Conservation (phyloP, 2,888 invertebrate genomes). For the Mythimna albipuncta region DNA sequence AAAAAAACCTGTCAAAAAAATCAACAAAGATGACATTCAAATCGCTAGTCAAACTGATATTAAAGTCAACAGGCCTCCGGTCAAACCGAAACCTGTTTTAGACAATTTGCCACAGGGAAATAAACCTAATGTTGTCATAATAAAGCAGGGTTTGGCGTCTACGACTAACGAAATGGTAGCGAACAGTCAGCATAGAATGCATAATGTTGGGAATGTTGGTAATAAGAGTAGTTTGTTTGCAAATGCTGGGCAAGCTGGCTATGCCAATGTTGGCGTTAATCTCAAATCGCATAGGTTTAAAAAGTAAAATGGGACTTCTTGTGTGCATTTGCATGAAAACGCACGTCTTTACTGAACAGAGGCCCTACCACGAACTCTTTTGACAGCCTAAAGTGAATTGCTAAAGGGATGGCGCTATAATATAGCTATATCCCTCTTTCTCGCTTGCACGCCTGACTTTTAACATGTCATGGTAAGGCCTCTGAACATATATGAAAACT, state of each 20-base stretch:
- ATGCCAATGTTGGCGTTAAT: constrained; percentile 42
- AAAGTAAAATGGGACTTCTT: constrained; percentile 35
- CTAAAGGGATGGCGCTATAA: no score
- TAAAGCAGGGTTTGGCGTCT: constrained; percentile 91
- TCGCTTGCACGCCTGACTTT: no score
- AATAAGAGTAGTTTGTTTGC: constrained; percentile 61
- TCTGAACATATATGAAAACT: no score
- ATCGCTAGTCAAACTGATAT: constrained; percentile 69
- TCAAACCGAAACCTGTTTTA: constrained; percentile 55
- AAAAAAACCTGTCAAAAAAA: constrained; percentile 76
- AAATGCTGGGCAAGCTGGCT: constrained; percentile 40
- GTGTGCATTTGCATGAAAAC: constrained; percentile 12
- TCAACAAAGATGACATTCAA: constrained; percentile 82
- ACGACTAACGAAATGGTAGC: constrained; percentile 91
- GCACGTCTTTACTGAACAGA: constrained; percentile 1
- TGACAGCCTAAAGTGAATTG: no score
- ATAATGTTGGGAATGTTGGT: constrained; percentile 58
- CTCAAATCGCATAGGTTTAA: constrained; percentile 67
- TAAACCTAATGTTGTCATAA: constrained; percentile 88
- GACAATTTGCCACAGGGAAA: constrained; percentile 53
- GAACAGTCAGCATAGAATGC: constrained; percentile 67
- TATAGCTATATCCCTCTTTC: no score
- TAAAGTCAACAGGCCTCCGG: constrained; percentile 53
- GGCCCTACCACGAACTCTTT: neutral
- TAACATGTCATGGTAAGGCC: no score